Base-by-base conservation (phyloP, 2,113 vertebrate species). In the Haplochromis vanheusdeni region DNA sequence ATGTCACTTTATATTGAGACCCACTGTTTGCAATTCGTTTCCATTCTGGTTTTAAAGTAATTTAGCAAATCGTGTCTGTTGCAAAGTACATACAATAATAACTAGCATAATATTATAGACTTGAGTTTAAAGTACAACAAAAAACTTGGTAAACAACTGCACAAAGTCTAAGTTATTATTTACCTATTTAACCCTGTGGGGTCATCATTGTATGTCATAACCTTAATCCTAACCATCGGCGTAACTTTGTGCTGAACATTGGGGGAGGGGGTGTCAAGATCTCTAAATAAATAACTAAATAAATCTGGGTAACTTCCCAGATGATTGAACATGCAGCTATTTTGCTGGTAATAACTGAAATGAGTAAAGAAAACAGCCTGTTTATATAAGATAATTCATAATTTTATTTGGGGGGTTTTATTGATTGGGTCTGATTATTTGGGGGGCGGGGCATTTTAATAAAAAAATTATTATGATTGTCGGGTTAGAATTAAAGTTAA, bases 321-420 rank as follows among this genome's bases (percentile, higher is more conserved):
- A 47, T 16, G 42, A 47, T 47, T 16, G 14, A 47, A 47, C 45
- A 47, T 16, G 45, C 14, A 17, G 6, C 45, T 47, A 47, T 47
- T 47, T 47, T 17, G 45, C 45, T 47, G 14, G 47, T 49, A 49
- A 49, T 49, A 49, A 49, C 47, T 49, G 7, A 49, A 49, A 49
- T 49, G 4, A 49, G 16, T 17, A 49, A 49, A 49, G 47, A 19
- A 49, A 49, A 49, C 47, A 49, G 16, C 7, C 47, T 49, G 5
- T 49, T 19, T 49, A 19, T 49, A 17, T 17, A 49, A 49, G 47
- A 49, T 49, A 19, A 49, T 49, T 33, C 31, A 49, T 19, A 19
- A 19, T 49, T 49, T 28, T 9, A 16, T 28, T 58, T 0, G 23
- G 54, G 6, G 11, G 10, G 0, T 4, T 49, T 17, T 17, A 49